These are phyloP conservation scores for Leucoraja ocellata DNA, from an alignment of 2,797 vertebrate species.

Conservation along the genomic window DNA sequence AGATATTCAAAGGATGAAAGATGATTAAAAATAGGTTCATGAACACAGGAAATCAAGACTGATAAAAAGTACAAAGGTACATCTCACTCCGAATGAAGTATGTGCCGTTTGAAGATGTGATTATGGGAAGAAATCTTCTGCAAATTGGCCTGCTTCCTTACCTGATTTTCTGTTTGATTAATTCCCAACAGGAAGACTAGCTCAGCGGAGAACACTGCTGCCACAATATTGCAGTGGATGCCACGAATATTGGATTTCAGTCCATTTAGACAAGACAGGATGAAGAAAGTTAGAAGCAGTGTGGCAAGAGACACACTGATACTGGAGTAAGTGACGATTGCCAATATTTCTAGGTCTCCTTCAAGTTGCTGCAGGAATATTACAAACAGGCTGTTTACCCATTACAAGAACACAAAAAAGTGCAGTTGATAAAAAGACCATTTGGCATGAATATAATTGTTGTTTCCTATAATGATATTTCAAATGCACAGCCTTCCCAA, in stretches of 20 bases:
- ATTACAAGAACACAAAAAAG: background rate
- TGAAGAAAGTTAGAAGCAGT: constrained; percentile 74
- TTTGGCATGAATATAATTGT: background rate
- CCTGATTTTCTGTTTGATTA: constrained; percentile 92
- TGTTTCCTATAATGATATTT: background rate
- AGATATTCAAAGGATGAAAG: background rate
- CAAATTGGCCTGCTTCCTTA: constrained; percentile 47
- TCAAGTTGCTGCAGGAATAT: constrained; percentile 74
- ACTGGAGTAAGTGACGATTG: constrained; percentile 80
- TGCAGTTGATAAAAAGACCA: background rate
- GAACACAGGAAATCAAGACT: background rate
- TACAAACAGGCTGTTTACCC: constrained; percentile 45
- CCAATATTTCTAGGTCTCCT: constrained; percentile 85
- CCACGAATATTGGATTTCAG: constrained; percentile 91
- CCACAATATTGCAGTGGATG: constrained; percentile 86
- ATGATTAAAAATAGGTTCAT: background rate
- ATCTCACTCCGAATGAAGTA: background rate
- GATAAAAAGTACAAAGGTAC: background rate
- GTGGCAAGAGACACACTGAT: constrained; percentile 78
- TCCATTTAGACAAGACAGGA: constrained; percentile 83
- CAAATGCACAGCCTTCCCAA: background rate
- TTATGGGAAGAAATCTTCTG: background rate
- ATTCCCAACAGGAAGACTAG: constrained; percentile 87
- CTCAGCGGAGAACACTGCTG: constrained; percentile 82
- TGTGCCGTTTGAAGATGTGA: background rate